Evolutionary conservation across 2,113 vertebrate species (phyloP), one percentile per base, ranked within the genome.

Genomic region (Protobothrops mucrosquamatus): DNA sequence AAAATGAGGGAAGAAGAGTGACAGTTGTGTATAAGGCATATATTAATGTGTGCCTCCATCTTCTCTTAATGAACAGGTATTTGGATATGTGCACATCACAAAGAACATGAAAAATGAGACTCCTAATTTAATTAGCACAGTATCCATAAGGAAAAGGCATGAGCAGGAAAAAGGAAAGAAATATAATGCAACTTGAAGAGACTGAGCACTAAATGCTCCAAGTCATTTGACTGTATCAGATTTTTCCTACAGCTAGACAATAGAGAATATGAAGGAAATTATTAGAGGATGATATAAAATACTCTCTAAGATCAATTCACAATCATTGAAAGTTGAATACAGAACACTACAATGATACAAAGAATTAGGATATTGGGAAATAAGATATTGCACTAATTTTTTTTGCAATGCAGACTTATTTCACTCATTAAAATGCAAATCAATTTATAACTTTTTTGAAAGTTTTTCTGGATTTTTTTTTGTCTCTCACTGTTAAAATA

Each of bases 171-270:
- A 59, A 23, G 4, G 14, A 34, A 22, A 23, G 4, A 26, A 23
- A 46, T 26, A n/a, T 1, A 20, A 48, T 86, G 46, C 18, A 64
- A 88, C 7, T 43, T 88, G 43, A 91, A 46, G 89, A 20, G 39
- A 2, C 11, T 18, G 5, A 74, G 87, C 51, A 11, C 81, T 90
- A 51, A 87, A 87, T 0, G 0, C n/a, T 55, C 15, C 88, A 26
- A 3, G 1, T 15, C 89, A 74, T 43, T 6, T 81, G 59, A 74
- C 20, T 29, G 20, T 81, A 34, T 4, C 3, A 6, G 0, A 1
- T 55, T 74, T n/a, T 10, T 43, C 23, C 57, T 3, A 15, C 23
- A 0, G 0, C 0, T 74, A 85, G 34, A 48, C 23, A 54, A 0
- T 74, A 59, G 29, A 1, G n/a, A 64, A 10, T 23, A 48, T 22